phyloP scores from a whole-genome alignment of 2,113 vertebrate genomes.

The Dunckerocampus dactyliophorus region DNA sequence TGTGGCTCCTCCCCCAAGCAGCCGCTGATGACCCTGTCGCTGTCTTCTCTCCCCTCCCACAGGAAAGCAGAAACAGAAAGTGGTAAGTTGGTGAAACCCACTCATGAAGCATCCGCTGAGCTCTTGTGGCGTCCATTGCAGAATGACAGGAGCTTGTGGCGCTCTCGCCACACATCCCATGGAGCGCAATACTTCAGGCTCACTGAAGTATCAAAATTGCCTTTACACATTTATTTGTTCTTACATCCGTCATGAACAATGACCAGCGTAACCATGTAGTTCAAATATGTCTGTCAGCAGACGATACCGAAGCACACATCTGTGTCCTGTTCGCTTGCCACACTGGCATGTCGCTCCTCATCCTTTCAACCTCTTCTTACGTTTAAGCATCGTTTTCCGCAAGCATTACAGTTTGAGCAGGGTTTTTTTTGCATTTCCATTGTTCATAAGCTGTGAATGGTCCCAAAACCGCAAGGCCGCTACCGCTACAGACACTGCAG shows the following conservation, averaged over 20 bases:
- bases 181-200: slow-evolving; percentile 21
- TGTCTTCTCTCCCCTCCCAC: slow-evolving; percentile 75
- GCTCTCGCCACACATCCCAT: background rate
- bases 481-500: background rate
- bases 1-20: slow-evolving; percentile 12
- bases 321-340: no score
- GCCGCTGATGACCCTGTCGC: slow-evolving; percentile 54
- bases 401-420: background rate
- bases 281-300: background rate
- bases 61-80: slow-evolving; percentile 99
- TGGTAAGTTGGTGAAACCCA: slow-evolving; percentile 83
- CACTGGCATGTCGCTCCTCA: slow-evolving; percentile 10
- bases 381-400: slow-evolving; percentile 4
- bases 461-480: background rate
- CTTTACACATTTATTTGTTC: no score
- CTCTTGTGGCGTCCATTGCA: slow-evolving; percentile 22
- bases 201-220: slow-evolving; percentile 22
- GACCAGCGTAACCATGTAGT: no score
- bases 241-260: background rate
- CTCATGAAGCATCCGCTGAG: slow-evolving; percentile 29
- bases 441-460: background rate
- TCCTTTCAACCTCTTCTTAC: slow-evolving; percentile 4
- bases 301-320: background rate
- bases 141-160: slow-evolving; percentile 18
- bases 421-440: no score